Evolutionary conservation across 2,113 vertebrate species (phyloP).

Genomic region (Lepisosteus oculatus): DNA sequence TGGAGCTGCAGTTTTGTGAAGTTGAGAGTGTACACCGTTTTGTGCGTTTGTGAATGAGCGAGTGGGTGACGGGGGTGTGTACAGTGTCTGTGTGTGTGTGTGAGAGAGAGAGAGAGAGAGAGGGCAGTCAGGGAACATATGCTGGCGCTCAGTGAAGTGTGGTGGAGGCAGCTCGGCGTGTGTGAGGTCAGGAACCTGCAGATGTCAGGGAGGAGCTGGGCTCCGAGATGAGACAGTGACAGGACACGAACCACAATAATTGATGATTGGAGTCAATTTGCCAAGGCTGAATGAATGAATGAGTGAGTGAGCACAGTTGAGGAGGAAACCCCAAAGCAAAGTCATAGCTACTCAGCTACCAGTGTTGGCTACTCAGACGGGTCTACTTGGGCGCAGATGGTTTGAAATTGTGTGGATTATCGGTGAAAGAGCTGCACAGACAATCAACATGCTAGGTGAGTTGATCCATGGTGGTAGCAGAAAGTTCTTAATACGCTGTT

Average conservation of each 20-base stretch:
- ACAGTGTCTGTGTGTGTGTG: slow-evolving; percentile 14
- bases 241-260: slow-evolving; percentile 21
- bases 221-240: slow-evolving; percentile 14
- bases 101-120: slow-evolving; percentile 37
- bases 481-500: no score
- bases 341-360: not conserved
- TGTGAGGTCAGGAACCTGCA: slow-evolving; percentile 57
- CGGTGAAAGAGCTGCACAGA: not conserved
- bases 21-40: not conserved
- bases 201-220: slow-evolving; percentile 40
- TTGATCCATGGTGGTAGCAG: not conserved
- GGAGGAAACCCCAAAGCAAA: slow-evolving; percentile 10
- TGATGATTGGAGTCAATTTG: not conserved
- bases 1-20: not conserved
- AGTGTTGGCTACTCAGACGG: not conserved
- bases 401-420: not conserved
- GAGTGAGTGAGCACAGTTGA: slow-evolving; percentile 31
- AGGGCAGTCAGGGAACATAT: slow-evolving; percentile 47
- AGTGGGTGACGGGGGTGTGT: slow-evolving; percentile 38
- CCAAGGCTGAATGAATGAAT: slow-evolving; percentile 33
- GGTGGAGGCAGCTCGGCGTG: slow-evolving; percentile 47
- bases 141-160: slow-evolving; percentile 38
- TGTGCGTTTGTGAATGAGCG: slow-evolving; percentile 1
- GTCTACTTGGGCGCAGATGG: not conserved
- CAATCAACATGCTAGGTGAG: slow-evolving; percentile 12